Evolutionary conservation across 2,888 invertebrate genomes (phyloP).

Genomic region (Ganaspis brasiliensis): DNA sequence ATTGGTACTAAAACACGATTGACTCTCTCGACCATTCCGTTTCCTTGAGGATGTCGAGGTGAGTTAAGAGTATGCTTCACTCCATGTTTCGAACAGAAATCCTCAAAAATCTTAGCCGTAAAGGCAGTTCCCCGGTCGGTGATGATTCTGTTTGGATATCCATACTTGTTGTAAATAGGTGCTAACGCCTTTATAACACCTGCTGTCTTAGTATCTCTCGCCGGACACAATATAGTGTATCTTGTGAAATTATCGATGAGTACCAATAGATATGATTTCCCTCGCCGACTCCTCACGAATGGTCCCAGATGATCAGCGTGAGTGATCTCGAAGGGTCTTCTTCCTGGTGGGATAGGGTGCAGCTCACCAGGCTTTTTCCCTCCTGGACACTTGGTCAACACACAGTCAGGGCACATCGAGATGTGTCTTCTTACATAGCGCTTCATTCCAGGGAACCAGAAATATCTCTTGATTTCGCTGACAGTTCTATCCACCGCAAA

Average conservation of each 20-base stretch:
- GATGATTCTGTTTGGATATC: not conserved
- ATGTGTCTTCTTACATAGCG: not conserved
- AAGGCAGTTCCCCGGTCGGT: not conserved
- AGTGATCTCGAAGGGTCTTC: constrained; percentile 51
- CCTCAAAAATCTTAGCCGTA: not conserved
- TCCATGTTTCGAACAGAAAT: not conserved
- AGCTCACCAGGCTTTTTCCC: not conserved
- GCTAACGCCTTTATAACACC: not conserved
- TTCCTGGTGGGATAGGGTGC: not conserved
- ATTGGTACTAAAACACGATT: not conserved
- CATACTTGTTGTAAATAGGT: not conserved
- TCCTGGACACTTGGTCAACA: not conserved
- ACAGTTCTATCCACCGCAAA: constrained; percentile 51
- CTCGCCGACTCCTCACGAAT: not conserved
- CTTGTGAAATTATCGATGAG: not conserved
- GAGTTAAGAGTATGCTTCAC: too few relatives aligned
- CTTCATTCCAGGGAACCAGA: constrained; percentile 39
- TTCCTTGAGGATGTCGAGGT: too few relatives aligned
- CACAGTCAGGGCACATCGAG: not conserved
- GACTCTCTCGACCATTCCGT: constrained; percentile 3
- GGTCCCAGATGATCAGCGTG: not conserved
- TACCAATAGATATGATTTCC: not conserved
- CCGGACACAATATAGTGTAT: not conserved
- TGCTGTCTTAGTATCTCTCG: not conserved
- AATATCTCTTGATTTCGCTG: constrained; percentile 14